Evolutionary conservation across 2,888 invertebrate species (phyloP), one percentile per base, ranked within the genome.

Genomic region (Dynastes grantii): DNA sequence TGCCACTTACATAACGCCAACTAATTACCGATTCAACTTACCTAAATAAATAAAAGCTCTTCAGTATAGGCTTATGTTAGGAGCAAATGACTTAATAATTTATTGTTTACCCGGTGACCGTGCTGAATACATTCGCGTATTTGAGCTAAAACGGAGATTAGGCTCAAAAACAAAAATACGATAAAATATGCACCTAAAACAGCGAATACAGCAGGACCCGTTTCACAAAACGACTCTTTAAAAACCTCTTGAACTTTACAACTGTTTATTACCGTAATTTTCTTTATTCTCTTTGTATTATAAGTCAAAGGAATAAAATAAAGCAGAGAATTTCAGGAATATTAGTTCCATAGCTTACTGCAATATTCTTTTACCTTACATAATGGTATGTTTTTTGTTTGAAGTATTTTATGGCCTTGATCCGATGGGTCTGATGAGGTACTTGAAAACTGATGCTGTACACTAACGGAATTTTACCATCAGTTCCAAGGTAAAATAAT

Each of bases 21-120:
- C 55, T 55, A 55, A 55, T 55, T 55, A 55, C 55, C 55, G 55
- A 55, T 55, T 55, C 55, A 8, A 16, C 55, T 9, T 22, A 22
- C 55, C 55, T 55, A 55, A 55, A 55, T 55, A 55, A 55, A 55
- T 55, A 55, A 55, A 22, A 16, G 22, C 55, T 55, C 55, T 55
- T 55, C 22, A 22, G 55, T 9, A 5, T 2, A 55, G 22, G 55
- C 22, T 55, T 22, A 22, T 22, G 22, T 22, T 16, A 22, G 22
- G 9, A 55, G 55, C 55, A 55, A 55, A 55, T 55, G 9, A 22
- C 22, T 55, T 22, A 55, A 55, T 55, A 55, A 55, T 55, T 55
- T 22, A 55, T 22, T 55, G 22, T 55, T 55, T 55, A 55, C 55
- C 55, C 22, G 22, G 55, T 8, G 55, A 22, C 16, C 16, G 55